Evolutionary conservation across 1,140 invertebrate genomes (phyloP).

Genomic region (Coptotermes formosanus): DNA sequence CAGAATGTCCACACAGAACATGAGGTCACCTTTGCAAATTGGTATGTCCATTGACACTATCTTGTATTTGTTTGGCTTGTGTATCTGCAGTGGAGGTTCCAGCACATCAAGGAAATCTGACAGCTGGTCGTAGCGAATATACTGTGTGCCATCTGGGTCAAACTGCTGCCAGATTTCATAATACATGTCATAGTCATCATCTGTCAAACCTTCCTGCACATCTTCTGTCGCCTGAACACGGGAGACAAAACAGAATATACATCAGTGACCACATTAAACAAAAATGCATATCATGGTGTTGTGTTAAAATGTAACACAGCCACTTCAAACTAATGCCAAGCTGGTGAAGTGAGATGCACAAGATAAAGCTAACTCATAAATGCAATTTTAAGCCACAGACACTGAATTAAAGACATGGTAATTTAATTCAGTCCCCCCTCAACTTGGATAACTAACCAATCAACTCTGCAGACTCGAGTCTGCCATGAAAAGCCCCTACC

Average conservation of each 20-base stretch:
- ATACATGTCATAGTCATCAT: conserved; percentile 99
- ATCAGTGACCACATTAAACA: neutral
- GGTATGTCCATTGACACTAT: conserved; percentile 98
- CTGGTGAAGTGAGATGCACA: too few species aligned
- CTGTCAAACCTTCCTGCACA: conserved; percentile 95
- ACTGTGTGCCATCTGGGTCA: conserved; percentile 96
- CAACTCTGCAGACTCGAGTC: too few species aligned
- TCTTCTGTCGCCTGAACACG: conserved; percentile 87
- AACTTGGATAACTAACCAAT: too few species aligned
- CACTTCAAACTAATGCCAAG: too few species aligned
- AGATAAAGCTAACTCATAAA: too few species aligned
- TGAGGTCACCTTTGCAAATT: conserved; percentile 94
- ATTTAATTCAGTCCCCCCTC: too few species aligned
- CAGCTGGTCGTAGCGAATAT: conserved; percentile 89
- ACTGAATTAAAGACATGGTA: too few species aligned
- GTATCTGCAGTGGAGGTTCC: conserved; percentile 91
- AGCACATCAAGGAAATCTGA: conserved; percentile 94
- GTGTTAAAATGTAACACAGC: too few species aligned
- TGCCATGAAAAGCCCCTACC: too few species aligned
- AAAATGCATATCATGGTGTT: neutral
- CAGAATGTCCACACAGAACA: conserved; percentile 97
- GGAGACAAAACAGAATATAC: neutral
- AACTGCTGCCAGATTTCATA: conserved; percentile 99
- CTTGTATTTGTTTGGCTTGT: conserved; percentile 98
- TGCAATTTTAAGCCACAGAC: too few species aligned